phyloP scores from a whole-genome alignment of 2,888 invertebrate genomes.

The Julus scanicus region DNA sequence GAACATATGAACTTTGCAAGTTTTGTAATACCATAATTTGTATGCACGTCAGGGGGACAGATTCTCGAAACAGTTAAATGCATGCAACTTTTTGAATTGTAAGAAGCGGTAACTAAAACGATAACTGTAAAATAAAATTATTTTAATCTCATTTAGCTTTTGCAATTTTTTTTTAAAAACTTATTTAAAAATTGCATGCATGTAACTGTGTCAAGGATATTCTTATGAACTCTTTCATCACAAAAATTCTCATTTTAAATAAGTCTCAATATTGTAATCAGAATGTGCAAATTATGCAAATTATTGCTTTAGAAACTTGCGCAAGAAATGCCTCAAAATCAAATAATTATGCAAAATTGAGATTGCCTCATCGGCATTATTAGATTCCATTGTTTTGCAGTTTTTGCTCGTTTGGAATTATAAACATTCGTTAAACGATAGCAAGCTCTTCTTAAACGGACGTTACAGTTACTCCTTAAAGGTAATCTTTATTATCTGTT shows the following conservation, averaged over 20 bases:
- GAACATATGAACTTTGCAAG: not conserved
- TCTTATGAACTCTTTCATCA: not conserved
- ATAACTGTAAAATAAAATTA: slow-evolving; percentile 1
- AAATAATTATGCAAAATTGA: not conserved
- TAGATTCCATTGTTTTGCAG: not conserved
- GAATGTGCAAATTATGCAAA: too few species aligned
- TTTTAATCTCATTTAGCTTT: not conserved
- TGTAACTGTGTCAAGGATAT: not conserved
- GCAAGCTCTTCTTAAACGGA: not conserved
- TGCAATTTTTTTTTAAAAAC: not conserved
- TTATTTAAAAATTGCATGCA: not conserved
- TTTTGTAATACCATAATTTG: not conserved
- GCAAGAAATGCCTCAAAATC: not conserved
- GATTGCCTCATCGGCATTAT: not conserved
- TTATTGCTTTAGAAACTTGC: not conserved
- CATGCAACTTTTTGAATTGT: slow-evolving; percentile 2
- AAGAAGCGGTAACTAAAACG: not conserved
- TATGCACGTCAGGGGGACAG: not conserved
- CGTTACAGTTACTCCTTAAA: not conserved
- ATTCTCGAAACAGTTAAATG: not conserved
- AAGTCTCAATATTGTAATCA: too few species aligned
- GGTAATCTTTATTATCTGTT: not conserved
- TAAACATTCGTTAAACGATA: not conserved
- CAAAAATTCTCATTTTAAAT: not conserved
- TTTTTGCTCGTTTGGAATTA: not conserved